Evolutionary conservation across 2,888 invertebrate species (phyloP).

Genomic region (Azorinus chamasolen): DNA sequence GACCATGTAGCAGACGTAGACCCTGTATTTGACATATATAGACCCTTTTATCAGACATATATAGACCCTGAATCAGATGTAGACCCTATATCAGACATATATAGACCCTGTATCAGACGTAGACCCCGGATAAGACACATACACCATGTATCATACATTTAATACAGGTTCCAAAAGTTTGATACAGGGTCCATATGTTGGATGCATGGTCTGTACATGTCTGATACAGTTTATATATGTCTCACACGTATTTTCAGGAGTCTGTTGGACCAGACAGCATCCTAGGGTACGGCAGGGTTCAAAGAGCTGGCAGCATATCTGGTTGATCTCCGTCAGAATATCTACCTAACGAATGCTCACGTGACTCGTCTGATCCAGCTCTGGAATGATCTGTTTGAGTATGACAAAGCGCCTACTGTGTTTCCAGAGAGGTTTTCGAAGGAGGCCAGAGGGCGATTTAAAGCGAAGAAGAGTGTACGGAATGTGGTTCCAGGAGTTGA

Average conservation of each 20-base stretch:
- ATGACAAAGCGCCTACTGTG: slow-evolving; percentile 29
- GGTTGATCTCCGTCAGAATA: slow-evolving; percentile 11
- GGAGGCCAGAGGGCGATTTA: slow-evolving; percentile 6
- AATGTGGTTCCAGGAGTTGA: slow-evolving; percentile 34
- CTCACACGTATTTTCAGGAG: slow-evolving; percentile 18
- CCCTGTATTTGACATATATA: too few relatives aligned
- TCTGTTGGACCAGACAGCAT: slow-evolving; percentile 29
- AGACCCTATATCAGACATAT: too few relatives aligned
- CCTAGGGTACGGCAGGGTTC: slow-evolving; percentile 30
- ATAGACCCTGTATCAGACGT: too few relatives aligned
- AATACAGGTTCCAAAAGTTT: too few relatives aligned
- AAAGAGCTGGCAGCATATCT: slow-evolving; percentile 28
- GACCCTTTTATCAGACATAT: too few relatives aligned
- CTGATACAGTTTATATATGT: too few relatives aligned
- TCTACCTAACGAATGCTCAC: slow-evolving; percentile 20
- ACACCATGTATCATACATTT: too few relatives aligned
- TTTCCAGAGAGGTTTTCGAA: slow-evolving; percentile 18
- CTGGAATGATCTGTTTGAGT: slow-evolving; percentile 23
- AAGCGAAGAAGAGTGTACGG: slow-evolving; percentile 21
- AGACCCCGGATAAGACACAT: too few relatives aligned
- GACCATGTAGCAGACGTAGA: too few relatives aligned
- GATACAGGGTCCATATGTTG: too few relatives aligned
- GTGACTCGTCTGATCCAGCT: slow-evolving; percentile 15
- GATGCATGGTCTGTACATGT: too few relatives aligned
- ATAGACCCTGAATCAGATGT: too few relatives aligned